Conservation (phyloP, 2,797 vertebrate genomes). For the Danio aesculapii region DNA sequence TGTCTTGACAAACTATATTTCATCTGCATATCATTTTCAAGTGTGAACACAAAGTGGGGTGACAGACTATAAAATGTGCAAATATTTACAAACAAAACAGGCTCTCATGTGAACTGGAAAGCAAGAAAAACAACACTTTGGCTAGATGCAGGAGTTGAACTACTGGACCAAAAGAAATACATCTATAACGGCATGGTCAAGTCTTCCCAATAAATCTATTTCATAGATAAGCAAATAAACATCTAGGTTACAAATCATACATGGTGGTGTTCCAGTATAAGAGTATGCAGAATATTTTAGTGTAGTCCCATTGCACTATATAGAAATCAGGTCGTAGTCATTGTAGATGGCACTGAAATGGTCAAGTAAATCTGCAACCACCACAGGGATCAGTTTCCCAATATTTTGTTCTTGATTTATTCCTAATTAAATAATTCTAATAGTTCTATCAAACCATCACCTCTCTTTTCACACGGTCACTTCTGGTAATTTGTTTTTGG, state of each 20-base stretch:
- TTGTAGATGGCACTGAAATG: conserved; percentile 11
- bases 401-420: conserved; percentile 58
- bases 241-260: not conserved
- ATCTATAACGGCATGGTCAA: not conserved
- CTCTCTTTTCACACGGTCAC: conserved; percentile 73
- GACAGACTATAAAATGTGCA: not conserved
- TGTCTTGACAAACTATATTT: no score
- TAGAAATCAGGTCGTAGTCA: not conserved
- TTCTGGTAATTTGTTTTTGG: conserved; percentile 69
- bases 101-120: not conserved
- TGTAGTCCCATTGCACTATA: not conserved
- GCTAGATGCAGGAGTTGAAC: not conserved
- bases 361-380: conserved; percentile 16
- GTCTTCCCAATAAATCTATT: not conserved
- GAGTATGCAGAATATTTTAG: not conserved
- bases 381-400: conserved; percentile 30
- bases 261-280: not conserved
- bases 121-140: not conserved
- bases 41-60: no score
- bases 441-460: conserved; percentile 69
- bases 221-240: not conserved
- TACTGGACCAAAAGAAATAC: not conserved
- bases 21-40: no score
- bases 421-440: conserved; percentile 64
- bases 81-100: not conserved